A percentile compares a stretch with the other conserved stretches of the same genome.
Conservation (phyloP, 2,113 vertebrate species). For the Lepus americanus region DNA sequence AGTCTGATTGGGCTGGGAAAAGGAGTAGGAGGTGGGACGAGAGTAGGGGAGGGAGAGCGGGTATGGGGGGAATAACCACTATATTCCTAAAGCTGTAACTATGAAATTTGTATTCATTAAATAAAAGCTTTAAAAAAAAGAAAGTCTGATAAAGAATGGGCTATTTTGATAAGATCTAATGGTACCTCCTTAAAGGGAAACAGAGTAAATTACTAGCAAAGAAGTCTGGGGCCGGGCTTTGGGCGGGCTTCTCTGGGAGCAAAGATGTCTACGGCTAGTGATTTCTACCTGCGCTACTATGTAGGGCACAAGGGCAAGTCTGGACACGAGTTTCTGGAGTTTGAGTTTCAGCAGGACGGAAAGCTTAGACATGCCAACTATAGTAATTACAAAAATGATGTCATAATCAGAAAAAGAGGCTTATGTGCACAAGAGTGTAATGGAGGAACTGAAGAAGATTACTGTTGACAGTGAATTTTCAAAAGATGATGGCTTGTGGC, state of each 20-base stretch:
- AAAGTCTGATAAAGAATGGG: slow-evolving; percentile 5
- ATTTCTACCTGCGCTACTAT: slow-evolving; percentile 97
- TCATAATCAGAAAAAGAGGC: slow-evolving; percentile 99
- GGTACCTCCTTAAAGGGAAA: neutral
- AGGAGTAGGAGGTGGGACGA: too few species aligned
- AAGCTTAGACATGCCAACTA: slow-evolving; percentile 99
- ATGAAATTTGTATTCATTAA: too few species aligned
- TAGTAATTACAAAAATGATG: slow-evolving; percentile 99
- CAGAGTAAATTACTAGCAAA: slow-evolving; percentile 5
- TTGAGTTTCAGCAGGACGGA: slow-evolving; percentile 97
- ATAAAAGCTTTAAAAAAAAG: neutral
- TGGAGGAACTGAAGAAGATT: slow-evolving; percentile 98
- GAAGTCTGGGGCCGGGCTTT: neutral
- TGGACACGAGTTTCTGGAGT: slow-evolving; percentile 98
- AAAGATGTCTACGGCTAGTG: slow-evolving; percentile 90
- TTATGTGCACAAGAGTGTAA: slow-evolving; percentile 98
- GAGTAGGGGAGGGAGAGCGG: too few species aligned
- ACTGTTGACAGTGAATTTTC: slow-evolving; percentile 99
- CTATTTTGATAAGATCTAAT: slow-evolving; percentile 41
- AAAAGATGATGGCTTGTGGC: slow-evolving; percentile 91
- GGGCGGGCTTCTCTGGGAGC: neutral
- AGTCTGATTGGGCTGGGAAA: too few species aligned
- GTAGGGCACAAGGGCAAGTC: slow-evolving; percentile 99
- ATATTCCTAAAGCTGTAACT: too few species aligned
- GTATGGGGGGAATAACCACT: too few species aligned